Evolutionary conservation across 2,113 vertebrate genomes (phyloP), one percentile per base, ranked within the genome.

Genomic region (Chionomys nivalis): DNA sequence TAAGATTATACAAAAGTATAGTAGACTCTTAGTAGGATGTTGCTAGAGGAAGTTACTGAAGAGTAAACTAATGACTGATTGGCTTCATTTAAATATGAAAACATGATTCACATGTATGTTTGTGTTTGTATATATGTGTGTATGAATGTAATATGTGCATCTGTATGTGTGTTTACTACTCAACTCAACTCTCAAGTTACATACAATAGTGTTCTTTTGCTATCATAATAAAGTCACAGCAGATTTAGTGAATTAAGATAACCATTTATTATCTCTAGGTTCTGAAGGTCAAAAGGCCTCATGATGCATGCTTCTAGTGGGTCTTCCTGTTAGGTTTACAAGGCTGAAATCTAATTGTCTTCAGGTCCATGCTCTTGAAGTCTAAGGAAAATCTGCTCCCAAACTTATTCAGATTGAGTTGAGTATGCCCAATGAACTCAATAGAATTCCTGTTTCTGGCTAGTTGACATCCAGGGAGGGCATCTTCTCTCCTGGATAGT

Each of bases 1-100:
- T 85, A 91, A 98, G 93, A 96, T 95, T 90, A 81, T 61, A 93
- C 76, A 77, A 90, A 96, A 24, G 78, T 73, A 96, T 70, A 97
- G 85, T 65, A 28, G 89, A 94, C 78, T 89, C 66, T 87, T 94
- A 44, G 70, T 87, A 85, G 61, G 88, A 44, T 70, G 36, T 55
- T 73, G 26, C 24, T 21, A 61, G 79, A 90, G 24, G 44, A 93
- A 96, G 93, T 96, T 70, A 91, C 78, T 89, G 76, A 90, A 42
- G 68, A 81, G 14, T 26, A 23, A 9, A 8, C 36, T 47, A 73
- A n/a, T 58, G 31, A 44, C 83, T 77, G 52, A 77, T 47, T 26
- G 77, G 23, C 33, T 93, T 10, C 47, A 66, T 93, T 90, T 91
- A 87, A 77, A 90, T 33, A 31, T 39, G 81, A 82, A 58, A 87